Percentiles rank a stretch among this genome's conserved stretches.
Evolutionary conservation across 2,888 invertebrate species (phyloP).

Genomic region (Cremastinae sp.): DNA sequence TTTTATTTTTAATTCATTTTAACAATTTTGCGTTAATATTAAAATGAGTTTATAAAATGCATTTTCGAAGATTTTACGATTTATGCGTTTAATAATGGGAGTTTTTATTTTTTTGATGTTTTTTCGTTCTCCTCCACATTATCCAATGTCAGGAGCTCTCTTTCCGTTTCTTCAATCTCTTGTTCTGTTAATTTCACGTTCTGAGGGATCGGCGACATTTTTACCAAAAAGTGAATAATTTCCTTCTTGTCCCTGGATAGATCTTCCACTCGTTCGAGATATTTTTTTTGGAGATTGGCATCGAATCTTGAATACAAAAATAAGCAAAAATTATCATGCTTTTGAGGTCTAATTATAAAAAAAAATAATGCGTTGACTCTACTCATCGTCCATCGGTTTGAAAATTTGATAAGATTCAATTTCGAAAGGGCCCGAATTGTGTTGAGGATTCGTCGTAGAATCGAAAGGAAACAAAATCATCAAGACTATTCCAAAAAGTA

Average conservation of each 20-base stretch:
- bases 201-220: slow-evolving; percentile 43
- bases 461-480: slow-evolving; percentile 53
- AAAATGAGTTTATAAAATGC: too few species aligned
- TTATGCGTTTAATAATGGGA: too few species aligned
- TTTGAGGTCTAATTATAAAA: too few species aligned
- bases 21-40: too few species aligned
- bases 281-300: slow-evolving; percentile 32
- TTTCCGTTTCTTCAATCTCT: slow-evolving; percentile 33
- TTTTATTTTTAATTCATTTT: too few species aligned
- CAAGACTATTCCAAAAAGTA: slow-evolving; percentile 49
- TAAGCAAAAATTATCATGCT: too few species aligned
- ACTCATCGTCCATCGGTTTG: slow-evolving; percentile 33
- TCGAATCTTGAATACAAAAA: background rate
- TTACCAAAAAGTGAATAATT: slow-evolving; percentile 48
- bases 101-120: background rate
- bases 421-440: slow-evolving; percentile 34
- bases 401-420: slow-evolving; percentile 44
- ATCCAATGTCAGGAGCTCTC: slow-evolving; percentile 33
- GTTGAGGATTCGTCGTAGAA: slow-evolving; percentile 11
- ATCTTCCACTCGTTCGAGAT: slow-evolving; percentile 35
- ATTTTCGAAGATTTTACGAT: too few species aligned
- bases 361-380: slow-evolving; percentile 12
- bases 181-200: slow-evolving; percentile 4
- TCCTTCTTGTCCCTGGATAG: background rate
- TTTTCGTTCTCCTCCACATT: slow-evolving; percentile 8